These are phyloP conservation scores for Aelia acuminata DNA, from an alignment of 2,888 invertebrate species.

Conservation along the genomic window DNA sequence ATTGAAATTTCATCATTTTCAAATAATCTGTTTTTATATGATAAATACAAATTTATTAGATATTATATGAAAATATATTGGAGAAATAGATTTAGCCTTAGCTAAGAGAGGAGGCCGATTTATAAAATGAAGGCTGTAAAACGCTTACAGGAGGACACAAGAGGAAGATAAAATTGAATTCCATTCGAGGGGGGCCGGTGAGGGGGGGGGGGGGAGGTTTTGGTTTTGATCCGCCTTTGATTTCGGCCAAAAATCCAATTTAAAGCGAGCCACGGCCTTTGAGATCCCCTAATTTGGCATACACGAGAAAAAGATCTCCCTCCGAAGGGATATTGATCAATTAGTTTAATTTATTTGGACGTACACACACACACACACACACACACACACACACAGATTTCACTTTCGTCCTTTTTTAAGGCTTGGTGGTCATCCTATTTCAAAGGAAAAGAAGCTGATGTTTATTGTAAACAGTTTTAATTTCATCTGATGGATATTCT, in stretches of 20 bases:
- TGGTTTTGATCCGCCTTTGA: slow-evolving; percentile 44
- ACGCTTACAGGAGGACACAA: slow-evolving; percentile 20
- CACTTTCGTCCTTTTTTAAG: too few relatives aligned
- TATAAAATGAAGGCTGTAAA: background rate
- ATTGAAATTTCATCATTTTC: too few relatives aligned
- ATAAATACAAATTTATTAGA: background rate
- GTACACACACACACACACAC: too few relatives aligned
- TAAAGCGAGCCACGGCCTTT: background rate
- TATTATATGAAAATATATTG: background rate
- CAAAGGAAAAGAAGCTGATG: too few relatives aligned
- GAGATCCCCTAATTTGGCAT: background rate
- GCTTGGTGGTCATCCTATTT: too few relatives aligned
- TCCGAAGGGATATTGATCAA: background rate
- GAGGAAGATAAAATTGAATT: slow-evolving; percentile 39
- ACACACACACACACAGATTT: too few relatives aligned
- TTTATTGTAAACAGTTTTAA: too few relatives aligned
- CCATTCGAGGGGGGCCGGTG: too few relatives aligned
- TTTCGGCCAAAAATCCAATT: slow-evolving; percentile 30
- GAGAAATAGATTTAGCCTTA: background rate
- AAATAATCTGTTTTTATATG: too few relatives aligned
- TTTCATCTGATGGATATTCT: too few relatives aligned
- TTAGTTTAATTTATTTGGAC: slow-evolving; percentile 23
- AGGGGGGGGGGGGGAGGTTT: background rate
- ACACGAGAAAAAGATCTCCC: slow-evolving; percentile 1
- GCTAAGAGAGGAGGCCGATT: background rate